Evolutionary conservation across 2,797 vertebrate species (phyloP).

Genomic region (Falco columbarius): DNA sequence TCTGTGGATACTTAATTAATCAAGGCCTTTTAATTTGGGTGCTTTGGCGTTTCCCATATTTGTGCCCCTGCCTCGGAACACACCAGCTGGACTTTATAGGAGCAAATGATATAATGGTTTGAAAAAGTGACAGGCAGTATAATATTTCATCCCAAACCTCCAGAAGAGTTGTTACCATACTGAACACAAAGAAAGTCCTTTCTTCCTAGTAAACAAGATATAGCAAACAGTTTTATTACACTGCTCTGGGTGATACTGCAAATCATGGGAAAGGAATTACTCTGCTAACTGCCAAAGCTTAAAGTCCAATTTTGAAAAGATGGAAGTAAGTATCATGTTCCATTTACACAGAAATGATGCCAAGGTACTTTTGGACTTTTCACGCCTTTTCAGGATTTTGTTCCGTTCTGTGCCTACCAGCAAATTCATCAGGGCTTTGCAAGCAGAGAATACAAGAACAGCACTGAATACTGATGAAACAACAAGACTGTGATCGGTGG

Average conservation of each 20-base stretch:
- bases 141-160: not conserved
- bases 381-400: not conserved
- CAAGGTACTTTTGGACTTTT: not conserved
- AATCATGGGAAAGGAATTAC: not conserved
- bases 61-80: not conserved
- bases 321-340: not conserved
- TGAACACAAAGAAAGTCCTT: not conserved
- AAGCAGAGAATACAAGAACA: not conserved
- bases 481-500: not conserved
- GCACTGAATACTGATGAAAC: not conserved
- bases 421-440: not conserved
- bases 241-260: not conserved
- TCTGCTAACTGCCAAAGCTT: not conserved
- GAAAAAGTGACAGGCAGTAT: not conserved
- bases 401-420: not conserved
- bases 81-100: not conserved
- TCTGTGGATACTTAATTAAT: not conserved
- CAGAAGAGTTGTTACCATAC: not conserved
- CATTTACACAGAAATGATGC: not conserved
- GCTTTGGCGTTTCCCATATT: not conserved
- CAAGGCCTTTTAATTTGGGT: not conserved
- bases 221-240: not conserved
- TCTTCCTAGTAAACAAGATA: not conserved
- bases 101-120: not conserved
- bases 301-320: not conserved